Base-by-base conservation (phyloP, 2,888 invertebrate species). In the Pantelozetes paolii region DNA sequence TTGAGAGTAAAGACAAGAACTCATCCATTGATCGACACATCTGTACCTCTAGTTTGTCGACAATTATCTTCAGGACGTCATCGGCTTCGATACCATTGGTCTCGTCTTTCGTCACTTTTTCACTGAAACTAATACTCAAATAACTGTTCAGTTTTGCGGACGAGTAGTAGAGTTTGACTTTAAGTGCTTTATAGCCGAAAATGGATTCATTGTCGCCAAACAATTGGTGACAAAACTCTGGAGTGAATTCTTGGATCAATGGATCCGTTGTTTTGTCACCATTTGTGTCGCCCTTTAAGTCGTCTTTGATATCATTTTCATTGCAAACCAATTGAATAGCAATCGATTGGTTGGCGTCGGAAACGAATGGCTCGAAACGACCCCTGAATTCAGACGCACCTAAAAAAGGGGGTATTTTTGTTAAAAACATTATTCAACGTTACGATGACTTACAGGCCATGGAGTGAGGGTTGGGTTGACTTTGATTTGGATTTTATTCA, bases 161-260 rank as follows among this genome's bases (percentile, higher is more conserved):
- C 76, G 89, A 88, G 81, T 92, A 94, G 81, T 88, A 89, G 2
- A 96, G 83, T 77, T 88, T 86, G 2, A 96, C 87, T 75, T 86
- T 85, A 45, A 97, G 84, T 80, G 92, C 90, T 80, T 89, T 88
- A 82, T 94, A 98, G 2, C 97, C 98, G 85, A 94, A 95, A 82
- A 98, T 94, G 76, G 88, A 90, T 84, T 98, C 98, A 80, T 88
- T 89, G 78, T 92, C 90, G 6, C 93, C 94, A 82, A 94, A 95
- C 74, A 95, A 89, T 83, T 96, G 95, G 85, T 96, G 93, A 71
- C 92, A 90, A 90, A 94, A 93, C 74, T 89, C 89, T 0, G 94
- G 93, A 48, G 87, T 85, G 81, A 94, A 94, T 45, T 84, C 48
- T 42, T 73, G 64, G 32, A 74, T 54, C 15, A 2, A 13, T 30